Base-by-base conservation (phyloP, 2,888 invertebrate species). In the Caradrina clavipalpis region DNA sequence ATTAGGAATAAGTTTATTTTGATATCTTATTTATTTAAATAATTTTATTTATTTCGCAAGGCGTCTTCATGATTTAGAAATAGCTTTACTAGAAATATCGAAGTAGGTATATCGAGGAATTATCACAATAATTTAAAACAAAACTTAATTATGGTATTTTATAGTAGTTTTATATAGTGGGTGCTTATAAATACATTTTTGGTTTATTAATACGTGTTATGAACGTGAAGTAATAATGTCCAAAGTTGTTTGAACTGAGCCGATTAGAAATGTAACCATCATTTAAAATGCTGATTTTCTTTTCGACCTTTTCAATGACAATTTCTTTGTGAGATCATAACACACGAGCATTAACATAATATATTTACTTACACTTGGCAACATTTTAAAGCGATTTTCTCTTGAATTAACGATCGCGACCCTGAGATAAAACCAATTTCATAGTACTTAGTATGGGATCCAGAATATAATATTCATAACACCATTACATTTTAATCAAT, bases 51-150 rank as follows among this genome's bases (percentile, higher is more conserved):
- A 45, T 45, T 45, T 49, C 22, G 10, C 47, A 54, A 59, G 72
- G 15, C n/a, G n/a, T 53, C 59, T 78, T 73, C 59, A 78, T 76
- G 59, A 56, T 56, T 73, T 17, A 5, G 62, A 78, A 67, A 62
- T 63, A 73, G 66, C 59, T 60, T 56, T 63, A 45, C 13, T 50
- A 26, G 4, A 11, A 50, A 51, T 55, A 51, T 26, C 17, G 6
- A 55, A 26, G 10, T 50, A 22, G 35, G 42, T 39, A 39, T 11
- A 8, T 55, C 11, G 49, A 45, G 17, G 31, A 8, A 47, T 45
- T 19, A 19, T 53, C 4, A 49, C 13, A n/a, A 22, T 49, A 35
- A 22, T 45, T 15, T 56, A 17, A 6, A 2, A 42, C 42, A 2
- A 45, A 31, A 21, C n/a, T 19, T 45, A 19, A 35, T n/a, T 15